Conservation (phyloP, 2,888 invertebrate species). For the Zeuzera pyrina region DNA sequence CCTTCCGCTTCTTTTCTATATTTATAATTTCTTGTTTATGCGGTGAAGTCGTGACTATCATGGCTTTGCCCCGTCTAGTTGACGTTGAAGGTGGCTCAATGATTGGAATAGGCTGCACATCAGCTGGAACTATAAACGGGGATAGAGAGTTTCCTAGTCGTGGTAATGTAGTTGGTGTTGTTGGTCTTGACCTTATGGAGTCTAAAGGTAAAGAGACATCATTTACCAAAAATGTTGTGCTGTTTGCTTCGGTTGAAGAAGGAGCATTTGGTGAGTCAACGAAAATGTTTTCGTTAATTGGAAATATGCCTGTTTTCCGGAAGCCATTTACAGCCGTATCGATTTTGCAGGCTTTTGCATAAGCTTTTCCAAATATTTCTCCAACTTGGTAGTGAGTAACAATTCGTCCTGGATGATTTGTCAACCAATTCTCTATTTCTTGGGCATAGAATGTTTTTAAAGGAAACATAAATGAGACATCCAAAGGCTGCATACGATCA, state of each 20-base stretch:
- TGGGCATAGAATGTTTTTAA: constrained; percentile 7
- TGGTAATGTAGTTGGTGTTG: constrained; percentile 9
- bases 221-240: constrained; percentile 8
- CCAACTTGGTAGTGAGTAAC: constrained; percentile 8
- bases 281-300: constrained; percentile 8
- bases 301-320: constrained; percentile 10
- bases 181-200: constrained; percentile 7
- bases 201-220: constrained; percentile 5
- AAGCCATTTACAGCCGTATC: constrained; percentile 9
- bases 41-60: constrained; percentile 9
- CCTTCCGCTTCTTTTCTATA: constrained; percentile 5
- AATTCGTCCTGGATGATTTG: constrained; percentile 12
- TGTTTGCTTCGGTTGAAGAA: constrained; percentile 11
- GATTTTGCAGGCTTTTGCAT: constrained; percentile 6
- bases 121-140: no score
- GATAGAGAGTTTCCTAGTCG: constrained; percentile 6
- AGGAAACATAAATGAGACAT: constrained; percentile 13
- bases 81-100: constrained; percentile 13
- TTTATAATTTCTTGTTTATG: constrained; percentile 7
- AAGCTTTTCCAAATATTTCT: constrained; percentile 8
- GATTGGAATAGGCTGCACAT: constrained; percentile 7
- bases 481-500: constrained; percentile 15
- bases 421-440: constrained; percentile 6
- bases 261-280: constrained; percentile 4
- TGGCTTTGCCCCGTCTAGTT: constrained; percentile 8